Evolutionary conservation across 2,113 vertebrate genomes (phyloP).

Genomic region (Donacobius atricapilla): DNA sequence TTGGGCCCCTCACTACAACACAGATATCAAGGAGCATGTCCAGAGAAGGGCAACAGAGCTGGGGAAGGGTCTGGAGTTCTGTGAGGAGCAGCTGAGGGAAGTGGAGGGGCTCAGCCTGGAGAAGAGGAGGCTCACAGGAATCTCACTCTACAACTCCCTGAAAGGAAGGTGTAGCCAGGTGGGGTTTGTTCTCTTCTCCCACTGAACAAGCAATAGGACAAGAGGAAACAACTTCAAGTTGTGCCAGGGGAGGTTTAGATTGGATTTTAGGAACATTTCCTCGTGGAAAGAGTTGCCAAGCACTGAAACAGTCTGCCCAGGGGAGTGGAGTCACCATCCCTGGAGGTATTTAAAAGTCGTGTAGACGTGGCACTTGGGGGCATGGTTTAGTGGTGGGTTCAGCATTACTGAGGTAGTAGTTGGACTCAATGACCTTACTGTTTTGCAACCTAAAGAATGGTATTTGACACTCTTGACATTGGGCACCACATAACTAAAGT

Average conservation of each 20-base stretch:
- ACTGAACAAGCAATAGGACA: not conserved
- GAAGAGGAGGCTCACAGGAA: accelerated
- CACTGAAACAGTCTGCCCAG: not conserved
- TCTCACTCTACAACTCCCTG: not conserved
- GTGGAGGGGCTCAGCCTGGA: not conserved
- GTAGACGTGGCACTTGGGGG: not conserved
- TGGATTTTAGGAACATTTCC: not conserved
- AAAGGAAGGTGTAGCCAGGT: not conserved
- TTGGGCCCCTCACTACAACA: not conserved
- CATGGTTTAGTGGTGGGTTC: not conserved
- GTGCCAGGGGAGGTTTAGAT: not conserved
- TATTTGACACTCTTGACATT: not conserved
- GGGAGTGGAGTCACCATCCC: not conserved
- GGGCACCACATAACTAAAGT: not conserved
- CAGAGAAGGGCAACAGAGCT: not conserved
- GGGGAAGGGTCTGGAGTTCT: not conserved
- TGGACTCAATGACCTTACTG: not conserved
- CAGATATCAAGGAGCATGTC: not conserved
- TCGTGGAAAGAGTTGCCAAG: not conserved
- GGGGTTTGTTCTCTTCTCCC: not conserved
- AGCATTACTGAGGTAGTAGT: not conserved
- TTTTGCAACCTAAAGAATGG: not conserved
- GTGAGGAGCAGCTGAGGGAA: not conserved
- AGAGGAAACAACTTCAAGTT: not conserved
- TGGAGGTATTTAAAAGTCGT: not conserved